phyloP scores from a whole-genome alignment of 2,797 vertebrate species.

The Hemibagrus guttatus region DNA sequence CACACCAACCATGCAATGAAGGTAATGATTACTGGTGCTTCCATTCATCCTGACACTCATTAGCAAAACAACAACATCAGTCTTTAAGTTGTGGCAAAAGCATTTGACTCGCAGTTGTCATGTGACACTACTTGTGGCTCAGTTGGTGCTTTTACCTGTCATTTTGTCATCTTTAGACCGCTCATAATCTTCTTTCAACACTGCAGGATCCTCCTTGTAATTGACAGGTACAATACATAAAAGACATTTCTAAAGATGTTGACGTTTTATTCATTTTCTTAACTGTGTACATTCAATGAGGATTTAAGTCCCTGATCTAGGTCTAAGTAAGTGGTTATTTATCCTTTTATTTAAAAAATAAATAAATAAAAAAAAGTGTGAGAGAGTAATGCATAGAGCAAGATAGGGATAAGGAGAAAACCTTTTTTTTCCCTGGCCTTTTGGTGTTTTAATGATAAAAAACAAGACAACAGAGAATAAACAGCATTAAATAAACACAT shows the following conservation, averaged over 20 bases:
- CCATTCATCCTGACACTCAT: background rate
- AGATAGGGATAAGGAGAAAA: background rate
- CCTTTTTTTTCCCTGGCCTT: background rate
- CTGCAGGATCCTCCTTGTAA: slow-evolving; percentile 33
- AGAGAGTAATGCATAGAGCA: background rate
- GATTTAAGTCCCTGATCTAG: slow-evolving; percentile 4
- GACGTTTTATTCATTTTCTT: slow-evolving; percentile 29
- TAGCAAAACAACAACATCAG: slow-evolving; percentile 23
- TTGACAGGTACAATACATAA: slow-evolving; percentile 62
- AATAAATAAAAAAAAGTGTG: background rate
- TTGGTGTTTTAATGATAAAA: background rate
- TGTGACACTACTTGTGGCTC: background rate
- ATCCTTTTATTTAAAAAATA: background rate
- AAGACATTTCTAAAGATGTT: slow-evolving; percentile 23
- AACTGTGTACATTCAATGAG: slow-evolving; percentile 10
- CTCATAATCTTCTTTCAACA: slow-evolving; percentile 55
- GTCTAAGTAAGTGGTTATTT: background rate
- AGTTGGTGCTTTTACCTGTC: slow-evolving; percentile 60
- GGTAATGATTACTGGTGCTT: slow-evolving; percentile 13
- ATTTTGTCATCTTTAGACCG: slow-evolving; percentile 25
- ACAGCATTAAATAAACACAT: background rate
- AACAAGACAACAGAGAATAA: background rate
- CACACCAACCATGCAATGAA: background rate
- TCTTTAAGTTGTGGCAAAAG: slow-evolving; percentile 34
- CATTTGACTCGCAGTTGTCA: slow-evolving; percentile 39